phyloP scores from a whole-genome alignment of 2,113 vertebrate species.

The Paramormyrops kingsleyae region DNA sequence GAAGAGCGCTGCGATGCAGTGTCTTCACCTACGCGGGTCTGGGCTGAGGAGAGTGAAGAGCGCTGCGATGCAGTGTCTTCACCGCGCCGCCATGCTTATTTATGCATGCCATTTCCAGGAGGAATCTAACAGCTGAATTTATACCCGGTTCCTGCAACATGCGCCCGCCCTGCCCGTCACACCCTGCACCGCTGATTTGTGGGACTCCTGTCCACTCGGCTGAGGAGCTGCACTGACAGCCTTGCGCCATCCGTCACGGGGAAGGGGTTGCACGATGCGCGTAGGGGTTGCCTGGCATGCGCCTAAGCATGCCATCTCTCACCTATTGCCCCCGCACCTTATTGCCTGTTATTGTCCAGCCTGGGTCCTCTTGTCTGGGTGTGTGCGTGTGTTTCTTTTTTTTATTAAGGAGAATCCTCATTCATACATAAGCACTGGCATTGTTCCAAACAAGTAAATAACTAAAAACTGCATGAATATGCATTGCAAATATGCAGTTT shows the following conservation, averaged over 20 bases:
- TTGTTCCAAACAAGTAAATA: neutral
- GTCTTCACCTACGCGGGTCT: too few species aligned
- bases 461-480: neutral
- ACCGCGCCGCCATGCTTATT: slow-evolving; percentile 36
- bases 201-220: slow-evolving; percentile 36
- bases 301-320: neutral
- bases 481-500: slow-evolving; percentile 2
- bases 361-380: too few species aligned
- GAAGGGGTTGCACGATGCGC: slow-evolving; percentile 19
- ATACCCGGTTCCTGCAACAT: slow-evolving; percentile 46
- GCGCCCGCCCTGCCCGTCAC: slow-evolving; percentile 28
- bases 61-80: slow-evolving; percentile 7
- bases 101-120: slow-evolving; percentile 49
- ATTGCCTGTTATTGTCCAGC: neutral
- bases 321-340: neutral
- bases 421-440: neutral
- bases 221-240: slow-evolving; percentile 45
- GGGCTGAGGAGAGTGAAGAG: too few species aligned
- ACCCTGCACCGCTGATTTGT: slow-evolving; percentile 27
- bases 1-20: neutral
- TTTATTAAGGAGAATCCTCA: neutral
- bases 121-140: slow-evolving; percentile 51
- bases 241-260: slow-evolving; percentile 42
- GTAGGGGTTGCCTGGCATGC: neutral
- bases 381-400: neutral